These are phyloP conservation scores for Caenorhabditis brenneri DNA, from an alignment of 1,140 invertebrate genomes.

Conservation along the genomic window DNA sequence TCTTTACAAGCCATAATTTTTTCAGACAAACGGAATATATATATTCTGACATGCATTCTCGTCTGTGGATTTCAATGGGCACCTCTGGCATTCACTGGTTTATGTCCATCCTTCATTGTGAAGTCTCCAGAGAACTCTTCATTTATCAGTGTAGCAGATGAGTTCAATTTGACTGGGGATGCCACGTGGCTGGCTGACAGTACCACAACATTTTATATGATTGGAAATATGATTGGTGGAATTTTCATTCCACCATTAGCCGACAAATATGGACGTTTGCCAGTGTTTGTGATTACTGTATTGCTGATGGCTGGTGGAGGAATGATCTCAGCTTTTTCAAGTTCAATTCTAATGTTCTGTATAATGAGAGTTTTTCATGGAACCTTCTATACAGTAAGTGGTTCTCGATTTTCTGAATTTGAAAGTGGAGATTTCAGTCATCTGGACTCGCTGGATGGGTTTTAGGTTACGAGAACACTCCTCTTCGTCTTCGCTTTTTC, in stretches of 20 bases:
- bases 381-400: conserved; percentile 53
- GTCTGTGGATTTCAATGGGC: background rate
- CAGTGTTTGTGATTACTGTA: conserved; percentile 47
- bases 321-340: conserved; percentile 47
- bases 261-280: conserved; percentile 51
- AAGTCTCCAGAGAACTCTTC: background rate
- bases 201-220: conserved; percentile 56
- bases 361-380: conserved; percentile 52
- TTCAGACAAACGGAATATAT: background rate
- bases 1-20: too few species aligned
- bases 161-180: conserved; percentile 7
- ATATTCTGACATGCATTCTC: conserved; percentile 12
- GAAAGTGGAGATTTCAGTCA: conserved; percentile 56
- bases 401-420: background rate
- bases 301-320: conserved; percentile 42
- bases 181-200: conserved; percentile 44
- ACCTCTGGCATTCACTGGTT: conserved; percentile 9
- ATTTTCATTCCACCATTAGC: conserved; percentile 47
- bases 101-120: background rate
- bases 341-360: conserved; percentile 46
- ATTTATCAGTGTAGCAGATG: background rate
- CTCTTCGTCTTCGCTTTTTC: conserved; percentile 59
- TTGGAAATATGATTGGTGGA: conserved; percentile 58
- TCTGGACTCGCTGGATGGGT: conserved; percentile 60
- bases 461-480: conserved; percentile 63